phyloP scores from a whole-genome alignment of 92 coral and sea anemone genomes.

The Paragorgia papillata region DNA sequence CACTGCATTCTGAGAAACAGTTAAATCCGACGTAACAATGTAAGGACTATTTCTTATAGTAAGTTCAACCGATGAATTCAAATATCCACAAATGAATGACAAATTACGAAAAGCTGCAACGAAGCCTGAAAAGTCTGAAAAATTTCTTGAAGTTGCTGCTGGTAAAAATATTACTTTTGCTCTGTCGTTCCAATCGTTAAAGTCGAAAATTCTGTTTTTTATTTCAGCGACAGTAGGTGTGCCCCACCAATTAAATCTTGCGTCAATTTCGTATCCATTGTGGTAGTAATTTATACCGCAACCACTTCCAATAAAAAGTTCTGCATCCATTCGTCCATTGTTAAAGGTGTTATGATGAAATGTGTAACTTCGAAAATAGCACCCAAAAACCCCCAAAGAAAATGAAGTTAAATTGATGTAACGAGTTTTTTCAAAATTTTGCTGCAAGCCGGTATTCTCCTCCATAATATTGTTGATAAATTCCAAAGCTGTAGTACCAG shows the following conservation, averaged over 20 bases:
- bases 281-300: conserved; percentile 6
- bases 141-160: conserved; percentile 8
- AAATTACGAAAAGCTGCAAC: background rate
- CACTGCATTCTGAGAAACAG: conserved; percentile 49
- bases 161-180: conserved; percentile 54
- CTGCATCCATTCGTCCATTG: conserved; percentile 45
- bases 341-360: conserved; percentile 51
- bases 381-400: conserved; percentile 40
- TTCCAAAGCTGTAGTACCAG: background rate
- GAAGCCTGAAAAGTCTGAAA: background rate
- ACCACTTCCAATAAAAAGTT: conserved; percentile 46
- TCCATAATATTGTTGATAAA: conserved; percentile 52
- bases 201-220: conserved; percentile 58
- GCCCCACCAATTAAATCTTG: conserved; percentile 74
- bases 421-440: background rate
- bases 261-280: conserved; percentile 22
- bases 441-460: conserved; percentile 9
- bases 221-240: conserved; percentile 3
- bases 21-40: conserved; percentile 58
- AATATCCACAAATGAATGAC: conserved; percentile 40
- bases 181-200: conserved; percentile 60
- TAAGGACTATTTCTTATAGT: conserved; percentile 60
- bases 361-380: conserved; percentile 8
- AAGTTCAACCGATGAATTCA: conserved; percentile 48
- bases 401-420: background rate